A percentile compares a stretch with the other conserved stretches of the same genome.
Conservation (phyloP, 1,140 invertebrate genomes). For the Whitmania pigra region DNA sequence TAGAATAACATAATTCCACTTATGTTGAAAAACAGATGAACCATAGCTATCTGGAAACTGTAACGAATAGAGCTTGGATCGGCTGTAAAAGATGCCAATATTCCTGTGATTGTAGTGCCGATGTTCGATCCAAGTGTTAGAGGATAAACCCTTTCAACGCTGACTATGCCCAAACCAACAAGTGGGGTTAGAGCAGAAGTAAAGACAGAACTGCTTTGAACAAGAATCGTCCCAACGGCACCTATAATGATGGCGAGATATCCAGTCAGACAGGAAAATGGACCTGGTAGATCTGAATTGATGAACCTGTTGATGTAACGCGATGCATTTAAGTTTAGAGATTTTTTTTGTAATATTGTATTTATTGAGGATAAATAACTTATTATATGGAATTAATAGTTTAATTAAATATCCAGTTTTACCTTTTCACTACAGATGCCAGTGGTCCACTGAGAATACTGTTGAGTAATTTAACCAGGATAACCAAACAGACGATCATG, state of each 20-base stretch:
- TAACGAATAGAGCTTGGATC: not conserved
- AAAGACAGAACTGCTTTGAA: constrained; percentile 51
- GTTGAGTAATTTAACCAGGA: constrained; percentile 42
- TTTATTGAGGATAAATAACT: too few relatives aligned
- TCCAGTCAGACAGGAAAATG: constrained; percentile 41
- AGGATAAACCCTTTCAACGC: constrained; percentile 47
- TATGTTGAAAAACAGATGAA: constrained; percentile 38
- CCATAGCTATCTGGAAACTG: constrained; percentile 22
- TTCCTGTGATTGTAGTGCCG: constrained; percentile 49
- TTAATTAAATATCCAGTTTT: not conserved
- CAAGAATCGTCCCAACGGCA: constrained; percentile 46
- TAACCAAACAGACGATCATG: constrained; percentile 43
- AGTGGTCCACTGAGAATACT: too few relatives aligned
- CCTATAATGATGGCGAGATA: constrained; percentile 47
- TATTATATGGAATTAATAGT: not conserved
- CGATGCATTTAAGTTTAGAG: too few relatives aligned
- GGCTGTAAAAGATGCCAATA: constrained; percentile 44
- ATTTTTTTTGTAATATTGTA: too few relatives aligned
- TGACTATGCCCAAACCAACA: constrained; percentile 47
- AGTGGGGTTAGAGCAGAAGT: constrained; percentile 49
- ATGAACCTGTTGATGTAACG: constrained; percentile 42
- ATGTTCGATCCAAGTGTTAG: constrained; percentile 48
- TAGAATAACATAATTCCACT: constrained; percentile 49
- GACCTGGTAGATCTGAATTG: constrained; percentile 43
- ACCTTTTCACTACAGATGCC: not conserved